Base-by-base conservation (phyloP, 2,113 vertebrate species). In the Xenotilapia leptura region DNA sequence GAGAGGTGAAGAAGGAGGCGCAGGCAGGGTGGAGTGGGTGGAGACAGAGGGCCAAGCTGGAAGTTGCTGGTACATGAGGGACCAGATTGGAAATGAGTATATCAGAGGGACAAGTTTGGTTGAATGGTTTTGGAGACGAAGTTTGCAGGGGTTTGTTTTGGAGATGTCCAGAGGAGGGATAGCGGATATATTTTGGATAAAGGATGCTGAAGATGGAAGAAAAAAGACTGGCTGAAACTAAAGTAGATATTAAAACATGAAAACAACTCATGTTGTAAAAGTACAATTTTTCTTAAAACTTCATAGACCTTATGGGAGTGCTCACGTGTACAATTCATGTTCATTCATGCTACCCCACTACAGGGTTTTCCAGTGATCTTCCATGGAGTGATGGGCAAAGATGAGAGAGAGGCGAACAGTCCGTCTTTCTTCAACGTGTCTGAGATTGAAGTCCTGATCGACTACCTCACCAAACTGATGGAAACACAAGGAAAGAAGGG, bases 301-400 rank as follows among this genome's bases (percentile, higher is more conserved):
- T 45, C 40, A 45, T 26, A 47, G 42, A 28, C 9, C 28, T 49
- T 31, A 1, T 3, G 2, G 15, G 42, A 19, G 40, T 31, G 23
- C 42, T 31, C 26, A 31, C 15, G 0, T 31, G 42, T 31, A 28
- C 26, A 47, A 47, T 49, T 77, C 1, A 31, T 31, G 0, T 31
- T 31, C 31, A 31, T 31, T 31, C 31, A 31, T 6, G 47, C 12
- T 56, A 4, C 12, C 4, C 77, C 40, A 8, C 65, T 33, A 9
- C 92, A 99, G 98, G 97, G 95, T 14, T 99, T 99, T 89, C 98
- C 98, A 3, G 87, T 99, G 91, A 97, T 99, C 93, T 99, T 99
- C 93, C 97, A 98, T 0, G 98, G 97, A 4, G 97, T 99, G 13
- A 94, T 97, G 19, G 98, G 98, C 26, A 97, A 95, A 87, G 97